A percentile compares a stretch with the other conserved stretches of the same genome.
Conservation (phyloP, 2,797 vertebrate species). For the Leptodactylus fallax region DNA sequence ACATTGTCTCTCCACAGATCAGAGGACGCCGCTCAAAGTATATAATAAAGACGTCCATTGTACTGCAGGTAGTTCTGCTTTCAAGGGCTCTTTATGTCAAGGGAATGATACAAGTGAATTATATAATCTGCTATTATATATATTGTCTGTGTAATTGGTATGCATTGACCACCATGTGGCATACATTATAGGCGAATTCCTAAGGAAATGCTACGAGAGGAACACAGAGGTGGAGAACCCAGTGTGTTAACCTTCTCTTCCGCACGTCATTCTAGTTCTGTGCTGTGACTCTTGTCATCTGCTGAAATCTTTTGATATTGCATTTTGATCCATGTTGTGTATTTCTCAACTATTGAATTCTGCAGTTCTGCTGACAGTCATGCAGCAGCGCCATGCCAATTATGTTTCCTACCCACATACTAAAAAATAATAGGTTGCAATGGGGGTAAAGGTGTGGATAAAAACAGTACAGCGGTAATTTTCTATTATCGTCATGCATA, state of each 20-base stretch:
- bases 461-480: not conserved
- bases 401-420: constrained; percentile 25
- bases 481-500: not conserved
- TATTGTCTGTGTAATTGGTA: not conserved
- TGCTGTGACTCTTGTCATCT: not conserved
- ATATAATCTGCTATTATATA: not conserved
- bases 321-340: constrained; percentile 20
- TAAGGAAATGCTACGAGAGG: not conserved
- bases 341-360: constrained; percentile 9
- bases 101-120: not conserved
- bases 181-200: not conserved
- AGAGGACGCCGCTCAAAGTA: not conserved
- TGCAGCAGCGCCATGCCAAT: constrained; percentile 28
- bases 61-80: not conserved
- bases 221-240: not conserved
- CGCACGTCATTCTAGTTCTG: not conserved
- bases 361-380: constrained; percentile 25
- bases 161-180: not conserved
- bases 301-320: constrained; percentile 10
- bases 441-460: not conserved
- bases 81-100: not conserved
- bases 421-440: constrained; percentile 21
- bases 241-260: constrained; percentile 7
- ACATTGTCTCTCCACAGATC: not conserved
- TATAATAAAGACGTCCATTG: not conserved